Base-by-base conservation (phyloP, 2,888 invertebrate species). In the Caenorhabditis doughertyi region DNA sequence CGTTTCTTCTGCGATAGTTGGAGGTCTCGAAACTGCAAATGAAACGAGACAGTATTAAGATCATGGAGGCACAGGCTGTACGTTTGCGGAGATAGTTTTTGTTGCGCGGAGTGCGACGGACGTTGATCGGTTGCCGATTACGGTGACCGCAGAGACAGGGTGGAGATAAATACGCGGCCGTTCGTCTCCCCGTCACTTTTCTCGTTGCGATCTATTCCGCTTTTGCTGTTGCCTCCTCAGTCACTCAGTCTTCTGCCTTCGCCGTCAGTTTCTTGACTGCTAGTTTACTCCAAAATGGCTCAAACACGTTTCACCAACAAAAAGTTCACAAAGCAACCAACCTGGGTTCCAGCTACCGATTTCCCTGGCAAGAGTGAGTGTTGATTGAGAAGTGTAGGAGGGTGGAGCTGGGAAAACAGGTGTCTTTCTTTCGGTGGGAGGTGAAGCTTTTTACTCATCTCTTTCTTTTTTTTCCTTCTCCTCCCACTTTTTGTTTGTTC, bases 331-430 rank as follows among this genome's bases (percentile, higher is more conserved):
- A 84, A 82, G 72, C 74, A 67, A 35, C 81, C 64, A 32, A 62
- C 42, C 21, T 90, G 87, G 67, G 88, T 86, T 64, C 90, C 90
- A 35, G 90, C 90, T 39, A 85, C 88, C 47, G 90, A 90, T 82
- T 90, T 90, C 80, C 67, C 65, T 27, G 90, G 90, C 35, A 89
- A 89, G 84, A 87, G 90, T 90, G 58, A 72, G 77, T 65, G 47
- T n/a, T 62, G 27, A 29, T 35, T 18, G 11, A 32, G 25, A 7
- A 25, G 29, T 42, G 23, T 18, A 42, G 35, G 49, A 49, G 58
- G 58, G 51, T 35, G 62, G 68, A 68, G 60, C 53, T 60, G 53
- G 35, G 27, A 67, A 68, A 68, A 68, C 68, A 67, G 60, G 77
- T 68, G 65, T 77, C 62, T 65, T 44, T 47, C 47, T 27, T 29